phyloP scores from a whole-genome alignment of 2,797 vertebrate species.

The Pachyuromys duprasi region DNA sequence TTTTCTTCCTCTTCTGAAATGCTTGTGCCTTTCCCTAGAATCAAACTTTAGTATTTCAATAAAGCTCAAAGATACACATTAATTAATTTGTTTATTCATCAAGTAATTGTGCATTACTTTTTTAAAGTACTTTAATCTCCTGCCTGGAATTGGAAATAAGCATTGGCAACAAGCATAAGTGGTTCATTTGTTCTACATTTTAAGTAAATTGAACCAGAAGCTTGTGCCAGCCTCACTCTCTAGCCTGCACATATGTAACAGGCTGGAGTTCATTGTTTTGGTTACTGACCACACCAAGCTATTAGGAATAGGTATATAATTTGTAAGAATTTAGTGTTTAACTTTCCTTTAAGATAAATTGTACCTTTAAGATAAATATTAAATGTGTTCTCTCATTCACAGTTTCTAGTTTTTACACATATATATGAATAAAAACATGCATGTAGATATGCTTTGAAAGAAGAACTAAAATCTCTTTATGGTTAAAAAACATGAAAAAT shows the following conservation, averaged over 20 bases:
- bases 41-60: neutral
- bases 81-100: neutral
- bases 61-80: neutral
- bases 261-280: neutral
- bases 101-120: neutral
- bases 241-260: neutral
- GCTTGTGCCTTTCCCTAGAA: neutral
- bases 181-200: neutral
- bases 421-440: neutral
- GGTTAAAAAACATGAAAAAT: neutral
- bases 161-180: neutral
- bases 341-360: neutral
- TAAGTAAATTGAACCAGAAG: neutral
- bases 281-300: neutral
- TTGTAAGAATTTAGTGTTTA: neutral
- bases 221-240: neutral
- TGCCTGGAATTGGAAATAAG: neutral
- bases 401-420: neutral
- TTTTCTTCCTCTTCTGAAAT: neutral
- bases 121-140: neutral
- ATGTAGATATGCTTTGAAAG: neutral
- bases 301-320: neutral
- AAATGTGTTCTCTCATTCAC: neutral
- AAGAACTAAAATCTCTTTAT: neutral
- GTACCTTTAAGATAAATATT: neutral